These are phyloP conservation scores for Anomalospiza imberbis DNA, from an alignment of 2,797 vertebrate species.

Conservation along the genomic window DNA sequence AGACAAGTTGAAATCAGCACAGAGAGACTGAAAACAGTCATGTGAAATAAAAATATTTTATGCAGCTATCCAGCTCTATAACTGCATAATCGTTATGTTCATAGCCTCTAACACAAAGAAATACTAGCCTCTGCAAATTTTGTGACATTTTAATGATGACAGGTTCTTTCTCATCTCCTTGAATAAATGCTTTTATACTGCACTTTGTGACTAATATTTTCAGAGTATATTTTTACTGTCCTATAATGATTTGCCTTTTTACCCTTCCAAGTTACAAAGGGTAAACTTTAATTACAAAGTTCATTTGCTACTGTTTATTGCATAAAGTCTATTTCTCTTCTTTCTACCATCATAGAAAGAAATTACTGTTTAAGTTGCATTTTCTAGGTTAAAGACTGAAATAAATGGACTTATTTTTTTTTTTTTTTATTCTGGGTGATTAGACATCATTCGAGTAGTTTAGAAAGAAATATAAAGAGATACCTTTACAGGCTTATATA, in stretches of 20 bases:
- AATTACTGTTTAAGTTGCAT: background rate
- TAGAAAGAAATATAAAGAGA: background rate
- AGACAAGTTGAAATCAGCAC: slow-evolving; percentile 54
- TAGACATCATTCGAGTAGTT: background rate
- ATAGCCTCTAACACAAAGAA: slow-evolving; percentile 61
- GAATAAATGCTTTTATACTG: slow-evolving; percentile 46
- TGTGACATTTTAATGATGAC: slow-evolving; percentile 54
- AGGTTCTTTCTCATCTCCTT: slow-evolving; percentile 54
- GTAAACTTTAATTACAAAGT: background rate
- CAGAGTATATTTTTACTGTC: slow-evolving; percentile 49
- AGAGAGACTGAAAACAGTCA: slow-evolving; percentile 67
- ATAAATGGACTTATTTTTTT: background rate
- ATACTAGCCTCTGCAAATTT: slow-evolving; percentile 53
- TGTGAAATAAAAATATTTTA: slow-evolving; percentile 66
- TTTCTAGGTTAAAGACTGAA: background rate
- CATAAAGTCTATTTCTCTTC: background rate
- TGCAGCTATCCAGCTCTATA: slow-evolving; percentile 40
- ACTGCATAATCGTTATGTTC: slow-evolving; percentile 62
- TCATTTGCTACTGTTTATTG: background rate
- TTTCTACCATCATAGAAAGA: background rate
- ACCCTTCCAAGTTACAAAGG: slow-evolving; percentile 32
- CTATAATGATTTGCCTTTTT: slow-evolving; percentile 22
- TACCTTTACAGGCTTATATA: background rate
- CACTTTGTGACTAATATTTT: slow-evolving; percentile 48
- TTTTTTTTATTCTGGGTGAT: background rate